Percentiles rank a stretch among this genome's conserved stretches.
Evolutionary conservation across 2,113 vertebrate genomes (phyloP).

Genomic region (Mixornis gularis): DNA sequence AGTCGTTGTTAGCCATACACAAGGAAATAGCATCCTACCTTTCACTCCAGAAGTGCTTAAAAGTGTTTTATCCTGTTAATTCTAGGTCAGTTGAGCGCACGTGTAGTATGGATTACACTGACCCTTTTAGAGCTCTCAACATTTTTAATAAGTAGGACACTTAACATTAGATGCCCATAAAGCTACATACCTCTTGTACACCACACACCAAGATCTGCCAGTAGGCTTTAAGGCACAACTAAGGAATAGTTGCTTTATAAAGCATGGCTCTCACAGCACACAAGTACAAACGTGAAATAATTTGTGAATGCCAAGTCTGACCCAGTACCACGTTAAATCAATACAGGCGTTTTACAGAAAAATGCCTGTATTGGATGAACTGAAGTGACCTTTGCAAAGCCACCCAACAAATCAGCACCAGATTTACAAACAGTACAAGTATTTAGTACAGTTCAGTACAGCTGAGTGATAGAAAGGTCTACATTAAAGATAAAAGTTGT

Average conservation of each 20-base stretch:
- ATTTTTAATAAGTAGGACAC: slow-evolving; percentile 21
- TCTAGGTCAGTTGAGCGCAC: not conserved
- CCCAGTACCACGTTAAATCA: not conserved
- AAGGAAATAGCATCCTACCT: rapidly evolving
- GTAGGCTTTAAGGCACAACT: not conserved
- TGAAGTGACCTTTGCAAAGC: not conserved
- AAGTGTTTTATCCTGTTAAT: slow-evolving; percentile 1
- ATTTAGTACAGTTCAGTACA: not conserved
- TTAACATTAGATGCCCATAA: not conserved
- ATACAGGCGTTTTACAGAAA: not conserved
- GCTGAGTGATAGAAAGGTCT: not conserved
- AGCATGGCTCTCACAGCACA: not conserved
- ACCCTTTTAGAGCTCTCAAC: slow-evolving; percentile 3
- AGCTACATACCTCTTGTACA: not conserved
- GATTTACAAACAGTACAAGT: not conserved
- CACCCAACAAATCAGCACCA: not conserved
- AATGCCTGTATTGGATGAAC: not conserved
- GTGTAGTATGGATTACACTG: slow-evolving; percentile 25
- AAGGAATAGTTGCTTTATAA: not conserved
- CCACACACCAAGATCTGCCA: not conserved
- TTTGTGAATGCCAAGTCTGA: not conserved
- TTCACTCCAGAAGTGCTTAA: not conserved
- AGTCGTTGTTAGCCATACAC: rapidly evolving
- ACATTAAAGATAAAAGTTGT: not conserved
- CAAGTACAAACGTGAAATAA: not conserved